Percentiles rank a stretch among this genome's conserved stretches.
Evolutionary conservation across 1,140 invertebrate genomes (phyloP).

Genomic region (Planococcus citri): DNA sequence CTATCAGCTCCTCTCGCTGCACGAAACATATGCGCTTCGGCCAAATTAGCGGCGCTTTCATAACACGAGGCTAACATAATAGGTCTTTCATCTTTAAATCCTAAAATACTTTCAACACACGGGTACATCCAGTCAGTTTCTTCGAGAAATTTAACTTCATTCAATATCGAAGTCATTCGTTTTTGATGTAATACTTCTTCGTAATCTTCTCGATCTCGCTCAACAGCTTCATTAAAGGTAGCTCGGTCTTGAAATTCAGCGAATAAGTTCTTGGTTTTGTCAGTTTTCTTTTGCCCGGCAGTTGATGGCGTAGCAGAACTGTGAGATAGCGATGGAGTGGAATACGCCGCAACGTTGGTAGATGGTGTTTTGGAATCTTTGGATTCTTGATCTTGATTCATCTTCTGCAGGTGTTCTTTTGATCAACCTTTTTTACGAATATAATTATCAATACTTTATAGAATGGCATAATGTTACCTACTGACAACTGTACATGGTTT

Average conservation of each 20-base stretch:
- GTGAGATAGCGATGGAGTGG: background rate
- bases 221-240: constrained; percentile 2
- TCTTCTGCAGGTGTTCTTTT: background rate
- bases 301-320: background rate
- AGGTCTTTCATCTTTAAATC: constrained; percentile 13
- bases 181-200: constrained; percentile 11
- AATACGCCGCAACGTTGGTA: background rate
- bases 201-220: constrained; percentile 9
- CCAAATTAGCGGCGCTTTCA: constrained; percentile 9
- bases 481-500: no score
- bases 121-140: constrained; percentile 17
- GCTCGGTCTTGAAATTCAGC: constrained; percentile 4
- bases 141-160: constrained; percentile 8
- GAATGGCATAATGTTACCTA: no score
- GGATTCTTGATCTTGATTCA: background rate
- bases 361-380: background rate
- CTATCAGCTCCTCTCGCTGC: constrained; percentile 1
- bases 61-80: constrained; percentile 4
- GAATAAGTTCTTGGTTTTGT: background rate
- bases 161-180: background rate
- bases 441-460: no score
- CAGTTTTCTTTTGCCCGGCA: background rate
- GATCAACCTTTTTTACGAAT: no score
- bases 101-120: constrained; percentile 4
- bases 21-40: constrained; percentile 10